Evolutionary conservation across 1,140 invertebrate genomes (phyloP).

Genomic region (Dinothrombium tinctorium): DNA sequence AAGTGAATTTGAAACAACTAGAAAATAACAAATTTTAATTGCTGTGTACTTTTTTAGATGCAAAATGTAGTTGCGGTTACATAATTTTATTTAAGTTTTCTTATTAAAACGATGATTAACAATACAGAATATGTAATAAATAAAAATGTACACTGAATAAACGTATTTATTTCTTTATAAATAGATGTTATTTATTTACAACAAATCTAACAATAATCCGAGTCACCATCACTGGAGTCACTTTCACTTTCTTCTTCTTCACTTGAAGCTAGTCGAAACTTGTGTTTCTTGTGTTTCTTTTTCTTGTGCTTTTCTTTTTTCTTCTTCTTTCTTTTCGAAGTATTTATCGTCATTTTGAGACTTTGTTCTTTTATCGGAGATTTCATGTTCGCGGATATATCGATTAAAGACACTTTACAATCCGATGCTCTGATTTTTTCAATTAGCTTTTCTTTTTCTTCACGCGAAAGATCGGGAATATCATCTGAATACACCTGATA

Average conservation of each 20-base stretch:
- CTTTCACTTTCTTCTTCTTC: background rate
- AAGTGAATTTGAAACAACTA: too few species aligned
- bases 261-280: too few species aligned
- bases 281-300: too few species aligned
- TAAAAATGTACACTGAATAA: too few species aligned
- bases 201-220: background rate
- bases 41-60: too few species aligned
- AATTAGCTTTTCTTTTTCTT: constrained; percentile 3
- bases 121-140: too few species aligned
- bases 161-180: too few species aligned
- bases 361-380: background rate
- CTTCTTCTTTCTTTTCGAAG: background rate
- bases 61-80: too few species aligned
- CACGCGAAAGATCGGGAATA: background rate
- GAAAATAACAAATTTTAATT: too few species aligned
- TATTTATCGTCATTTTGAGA: background rate
- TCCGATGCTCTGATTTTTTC: constrained; percentile 1
- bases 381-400: background rate
- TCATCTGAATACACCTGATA: background rate
- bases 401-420: background rate
- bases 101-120: too few species aligned
- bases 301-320: background rate
- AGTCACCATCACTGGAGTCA: background rate
- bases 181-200: too few species aligned
- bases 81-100: too few species aligned